Percentiles rank a stretch among this genome's conserved stretches.
Conservation (phyloP, 2,113 vertebrate species). For the Corythornis cristatus region DNA sequence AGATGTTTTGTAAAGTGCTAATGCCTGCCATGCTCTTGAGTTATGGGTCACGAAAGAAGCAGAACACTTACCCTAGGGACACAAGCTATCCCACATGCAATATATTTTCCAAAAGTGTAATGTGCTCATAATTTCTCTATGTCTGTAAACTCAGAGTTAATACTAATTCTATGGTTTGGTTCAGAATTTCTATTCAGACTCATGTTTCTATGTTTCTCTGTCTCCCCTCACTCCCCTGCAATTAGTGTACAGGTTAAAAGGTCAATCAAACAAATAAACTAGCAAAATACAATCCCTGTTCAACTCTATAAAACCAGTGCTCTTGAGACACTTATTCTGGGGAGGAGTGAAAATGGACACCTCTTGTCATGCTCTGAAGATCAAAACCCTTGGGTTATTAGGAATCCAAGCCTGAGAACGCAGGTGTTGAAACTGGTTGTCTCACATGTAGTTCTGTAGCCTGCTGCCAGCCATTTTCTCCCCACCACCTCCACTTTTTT, state of each 20-base stretch:
- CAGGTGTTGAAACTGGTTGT: neutral
- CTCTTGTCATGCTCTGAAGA: neutral
- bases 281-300: neutral
- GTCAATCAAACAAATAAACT: neutral
- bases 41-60: conserved; percentile 71
- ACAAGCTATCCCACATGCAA: conserved; percentile 65
- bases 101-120: conserved; percentile 72
- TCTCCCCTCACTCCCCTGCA: neutral
- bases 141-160: conserved; percentile 73
- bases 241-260: conserved; percentile 17
- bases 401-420: neutral
- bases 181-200: conserved; percentile 48
- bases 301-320: neutral
- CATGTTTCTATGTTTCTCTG: neutral
- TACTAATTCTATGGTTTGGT: neutral
- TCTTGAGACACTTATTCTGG: neutral
- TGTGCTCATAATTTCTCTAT: conserved; percentile 68
- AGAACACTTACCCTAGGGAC: conserved; percentile 69
- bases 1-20: conserved; percentile 47
- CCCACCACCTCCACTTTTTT: neutral
- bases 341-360: neutral
- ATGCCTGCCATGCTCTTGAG: conserved; percentile 46
- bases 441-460: neutral
- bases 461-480: neutral
- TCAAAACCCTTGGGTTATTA: neutral